phyloP scores from a whole-genome alignment of 2,113 vertebrate genomes.

The Lasiurus cinereus region DNA sequence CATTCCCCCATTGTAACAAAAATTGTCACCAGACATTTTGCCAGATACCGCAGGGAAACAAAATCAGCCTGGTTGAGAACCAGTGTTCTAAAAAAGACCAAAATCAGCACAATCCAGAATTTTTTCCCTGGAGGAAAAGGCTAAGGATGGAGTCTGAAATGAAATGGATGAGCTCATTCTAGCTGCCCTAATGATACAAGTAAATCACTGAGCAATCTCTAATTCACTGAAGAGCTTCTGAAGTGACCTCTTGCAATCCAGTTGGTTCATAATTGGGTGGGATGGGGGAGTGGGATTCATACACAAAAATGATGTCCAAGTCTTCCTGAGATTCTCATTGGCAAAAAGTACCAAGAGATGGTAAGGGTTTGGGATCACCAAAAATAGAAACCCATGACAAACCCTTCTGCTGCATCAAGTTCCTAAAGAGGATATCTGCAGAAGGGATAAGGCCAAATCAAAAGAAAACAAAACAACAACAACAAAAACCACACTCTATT shows the following conservation, averaged over 20 bases:
- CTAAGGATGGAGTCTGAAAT: neutral
- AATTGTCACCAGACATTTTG: neutral
- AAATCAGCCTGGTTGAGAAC: neutral
- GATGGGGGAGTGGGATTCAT: neutral
- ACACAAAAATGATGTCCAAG: constrained; percentile 19
- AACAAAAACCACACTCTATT: neutral
- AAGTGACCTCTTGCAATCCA: neutral
- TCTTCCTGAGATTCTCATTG: neutral
- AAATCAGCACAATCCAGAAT: neutral
- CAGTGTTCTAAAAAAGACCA: neutral
- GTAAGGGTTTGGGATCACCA: neutral
- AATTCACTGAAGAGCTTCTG: constrained; percentile 2
- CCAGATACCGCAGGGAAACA: neutral
- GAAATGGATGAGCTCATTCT: neutral
- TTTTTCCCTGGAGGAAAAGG: neutral
- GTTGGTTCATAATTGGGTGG: neutral
- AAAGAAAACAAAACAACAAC: neutral
- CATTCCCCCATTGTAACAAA: neutral
- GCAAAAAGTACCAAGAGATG: neutral
- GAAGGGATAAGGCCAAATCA: neutral
- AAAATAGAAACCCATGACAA: neutral
- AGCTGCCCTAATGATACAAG: neutral
- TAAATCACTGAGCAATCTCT: neutral
- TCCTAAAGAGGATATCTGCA: neutral
- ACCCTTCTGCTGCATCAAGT: neutral